These are phyloP conservation scores for Campoplex capitator DNA, from an alignment of 2,888 invertebrate species.

Conservation along the genomic window DNA sequence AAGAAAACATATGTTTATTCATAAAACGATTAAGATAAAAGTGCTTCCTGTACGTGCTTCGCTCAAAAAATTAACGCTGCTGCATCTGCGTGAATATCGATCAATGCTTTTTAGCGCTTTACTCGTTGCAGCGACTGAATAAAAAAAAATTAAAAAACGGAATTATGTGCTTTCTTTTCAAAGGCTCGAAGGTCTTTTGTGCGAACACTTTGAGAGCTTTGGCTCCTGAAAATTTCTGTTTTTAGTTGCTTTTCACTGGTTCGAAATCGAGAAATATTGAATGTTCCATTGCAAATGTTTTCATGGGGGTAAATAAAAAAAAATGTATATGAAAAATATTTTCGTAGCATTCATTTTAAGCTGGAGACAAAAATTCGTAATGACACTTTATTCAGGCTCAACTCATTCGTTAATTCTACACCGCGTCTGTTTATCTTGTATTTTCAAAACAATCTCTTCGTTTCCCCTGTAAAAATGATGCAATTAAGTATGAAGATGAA, in stretches of 20 bases:
- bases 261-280: not conserved
- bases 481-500: conserved; percentile 24
- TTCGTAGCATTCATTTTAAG: not conserved
- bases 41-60: not conserved
- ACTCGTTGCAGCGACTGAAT: not conserved
- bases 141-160: too few relatives aligned
- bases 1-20: not conserved
- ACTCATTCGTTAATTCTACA: not conserved
- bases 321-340: not conserved
- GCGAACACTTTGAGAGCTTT: not conserved
- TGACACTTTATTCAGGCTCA: not conserved
- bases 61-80: not conserved
- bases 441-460: conserved; percentile 8
- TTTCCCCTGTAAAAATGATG: conserved; percentile 14
- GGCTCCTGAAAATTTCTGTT: not conserved
- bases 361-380: not conserved
- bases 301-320: not conserved
- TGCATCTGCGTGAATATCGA: not conserved
- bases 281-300: not conserved
- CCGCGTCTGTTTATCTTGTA: not conserved
- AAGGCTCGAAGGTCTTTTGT: too few relatives aligned
- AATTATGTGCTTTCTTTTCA: too few relatives aligned
- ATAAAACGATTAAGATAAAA: not conserved
- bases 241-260: not conserved
- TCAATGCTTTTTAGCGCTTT: not conserved